Evolutionary conservation across 2,888 invertebrate species (phyloP), one percentile per base, ranked within the genome.

Genomic region (Drosophila sordidula): DNA sequence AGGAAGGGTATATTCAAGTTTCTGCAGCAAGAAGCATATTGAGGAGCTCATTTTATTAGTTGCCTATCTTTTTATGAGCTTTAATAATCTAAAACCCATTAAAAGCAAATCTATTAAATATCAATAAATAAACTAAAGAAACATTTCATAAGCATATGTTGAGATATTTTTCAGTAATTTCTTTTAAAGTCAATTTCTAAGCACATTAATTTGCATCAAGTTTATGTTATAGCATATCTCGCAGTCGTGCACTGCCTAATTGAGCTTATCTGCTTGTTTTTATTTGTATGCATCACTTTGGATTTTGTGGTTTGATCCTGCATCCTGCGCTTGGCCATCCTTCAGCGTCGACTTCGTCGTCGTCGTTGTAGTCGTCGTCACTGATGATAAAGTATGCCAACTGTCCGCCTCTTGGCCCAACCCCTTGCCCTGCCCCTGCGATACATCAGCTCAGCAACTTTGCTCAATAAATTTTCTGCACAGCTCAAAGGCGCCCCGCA

Each of bases 291-390:
- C 87, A 86, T 79, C 78, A 89, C 85, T 85, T 85, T 84, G 83
- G 83, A 89, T 90, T 90, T 90, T 89, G 90, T 85, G 86, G 87
- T 88, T 89, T 89, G 90, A 89, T 88, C 89, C 89, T 88, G 87
- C 89, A 89, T 88, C 88, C 86, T 68, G 59, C 54, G 69, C 75
- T 75, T 72, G 79, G 79, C 72, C 65, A 73, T 73, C 81, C 85
- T 71, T 84, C 81, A 78, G 67, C 66, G 68, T 72, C 87, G 64
- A 50, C 73, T 79, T 61, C 68, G 77, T 36, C 57, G 68, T 51
- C 61, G 62, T 56, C 68, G 59, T 39, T 41, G 72, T 46, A 49
- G 72, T 63, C 69, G 78, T 71, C 80, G 69, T 72, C 78, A 75
- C 84, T 73, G 82, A 90, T 87, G 89, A 90, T 89, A 90, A 90